Percentiles rank a stretch among this genome's conserved stretches.
These are phyloP conservation scores for Stratiomys singularior DNA, from an alignment of 2,888 invertebrate genomes.

Conservation along the genomic window DNA sequence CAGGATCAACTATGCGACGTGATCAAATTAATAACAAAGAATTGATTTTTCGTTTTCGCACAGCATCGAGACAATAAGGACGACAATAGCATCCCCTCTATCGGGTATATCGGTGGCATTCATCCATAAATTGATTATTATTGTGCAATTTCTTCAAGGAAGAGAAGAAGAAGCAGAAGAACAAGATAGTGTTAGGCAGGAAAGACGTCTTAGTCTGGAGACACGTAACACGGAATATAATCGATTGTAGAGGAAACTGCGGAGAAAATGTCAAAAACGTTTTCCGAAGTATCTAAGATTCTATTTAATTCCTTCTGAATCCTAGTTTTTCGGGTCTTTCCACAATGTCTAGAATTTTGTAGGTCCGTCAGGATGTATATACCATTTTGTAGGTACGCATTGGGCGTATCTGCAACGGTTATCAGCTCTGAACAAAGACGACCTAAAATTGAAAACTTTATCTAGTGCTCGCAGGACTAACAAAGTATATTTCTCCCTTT, in stretches of 20 bases:
- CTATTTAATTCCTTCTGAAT: no score
- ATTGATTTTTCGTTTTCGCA: conserved; percentile 21
- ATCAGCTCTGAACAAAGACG: no score
- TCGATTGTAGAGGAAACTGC: neutral
- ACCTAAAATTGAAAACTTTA: no score
- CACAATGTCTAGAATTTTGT: no score
- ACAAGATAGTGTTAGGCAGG: conserved; percentile 12
- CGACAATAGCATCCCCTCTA: neutral
- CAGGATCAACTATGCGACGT: conserved; percentile 45
- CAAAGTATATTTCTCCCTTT: no score
- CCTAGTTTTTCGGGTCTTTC: no score
- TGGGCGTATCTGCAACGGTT: no score
- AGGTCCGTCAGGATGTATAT: no score
- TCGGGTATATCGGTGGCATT: neutral
- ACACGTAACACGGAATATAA: neutral
- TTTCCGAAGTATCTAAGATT: no score
- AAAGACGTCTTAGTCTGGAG: neutral
- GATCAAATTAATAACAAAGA: conserved; percentile 44
- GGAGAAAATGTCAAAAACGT: no score
- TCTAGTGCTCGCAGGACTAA: no score
- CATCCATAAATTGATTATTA: conserved; percentile 45
- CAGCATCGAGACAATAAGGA: neutral
- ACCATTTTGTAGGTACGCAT: no score
- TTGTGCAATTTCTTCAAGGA: conserved; percentile 17
- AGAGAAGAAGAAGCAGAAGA: neutral